Conservation (phyloP, 37 sponge, comb jelly and placozoan genomes). For the Spongilla lacustris region DNA sequence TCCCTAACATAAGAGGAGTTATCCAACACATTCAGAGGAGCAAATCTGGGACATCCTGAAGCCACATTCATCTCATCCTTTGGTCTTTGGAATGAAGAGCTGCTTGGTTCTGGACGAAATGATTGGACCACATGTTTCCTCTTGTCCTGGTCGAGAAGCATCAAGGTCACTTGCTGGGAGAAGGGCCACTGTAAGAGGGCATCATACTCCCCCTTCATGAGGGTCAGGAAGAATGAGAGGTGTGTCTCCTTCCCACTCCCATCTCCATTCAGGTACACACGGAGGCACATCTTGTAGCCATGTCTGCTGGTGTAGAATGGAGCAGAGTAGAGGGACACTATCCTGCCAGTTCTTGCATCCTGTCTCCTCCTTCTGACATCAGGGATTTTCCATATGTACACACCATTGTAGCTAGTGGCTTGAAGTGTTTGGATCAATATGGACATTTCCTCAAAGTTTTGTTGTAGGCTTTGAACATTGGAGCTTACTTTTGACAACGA, state of each 20-base stretch:
- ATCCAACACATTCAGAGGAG: slow-evolving; percentile 63
- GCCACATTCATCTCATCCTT: slow-evolving; percentile 83
- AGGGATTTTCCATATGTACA: slow-evolving; percentile 84
- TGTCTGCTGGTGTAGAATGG: slow-evolving; percentile 84
- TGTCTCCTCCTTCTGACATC: slow-evolving; percentile 65
- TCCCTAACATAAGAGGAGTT: slow-evolving; percentile 61
- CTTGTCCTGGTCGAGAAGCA: slow-evolving; percentile 68
- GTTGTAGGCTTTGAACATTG: slow-evolving; percentile 50
- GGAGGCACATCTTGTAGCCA: slow-evolving; percentile 85
- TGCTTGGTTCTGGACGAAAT: slow-evolving; percentile 71
- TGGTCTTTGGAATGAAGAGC: slow-evolving; percentile 72
- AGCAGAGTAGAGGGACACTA: slow-evolving; percentile 82
- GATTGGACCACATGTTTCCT: slow-evolving; percentile 59
- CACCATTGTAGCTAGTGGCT: slow-evolving; percentile 72
- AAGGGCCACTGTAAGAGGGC: slow-evolving; percentile 88
- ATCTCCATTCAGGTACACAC: slow-evolving; percentile 89
- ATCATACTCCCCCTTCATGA: slow-evolving; percentile 90
- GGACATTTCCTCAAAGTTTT: slow-evolving; percentile 56
- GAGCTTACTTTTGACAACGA: slow-evolving; percentile 41
- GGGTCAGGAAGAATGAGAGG: slow-evolving; percentile 81
- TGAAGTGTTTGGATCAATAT: slow-evolving; percentile 74
- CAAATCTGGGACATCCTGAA: slow-evolving; percentile 87
- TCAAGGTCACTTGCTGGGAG: slow-evolving; percentile 67
- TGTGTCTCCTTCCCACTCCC: slow-evolving; percentile 74
- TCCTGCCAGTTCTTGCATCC: slow-evolving; percentile 73